A percentile compares a stretch with the other conserved stretches of the same genome.
These are phyloP conservation scores for Odobenus rosmarus DNA, from an alignment of 2,113 vertebrate genomes.

Conservation along the genomic window DNA sequence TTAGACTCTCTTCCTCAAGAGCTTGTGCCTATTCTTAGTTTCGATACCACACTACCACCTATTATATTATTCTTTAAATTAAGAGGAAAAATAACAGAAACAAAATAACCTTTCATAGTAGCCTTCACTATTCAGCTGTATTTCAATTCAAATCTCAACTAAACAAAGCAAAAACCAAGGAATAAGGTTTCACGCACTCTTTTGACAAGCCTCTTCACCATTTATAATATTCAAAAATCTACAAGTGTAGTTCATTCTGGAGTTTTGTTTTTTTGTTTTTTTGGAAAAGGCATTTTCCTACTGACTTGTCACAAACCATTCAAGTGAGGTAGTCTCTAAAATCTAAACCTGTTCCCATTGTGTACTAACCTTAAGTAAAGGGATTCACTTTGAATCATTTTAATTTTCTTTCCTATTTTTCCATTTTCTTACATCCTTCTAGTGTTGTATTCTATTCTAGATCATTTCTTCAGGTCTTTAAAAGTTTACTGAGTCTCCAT, in stretches of 20 bases:
- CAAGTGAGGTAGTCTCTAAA: neutral
- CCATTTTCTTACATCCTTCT: neutral
- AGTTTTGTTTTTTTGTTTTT: neutral
- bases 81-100: conserved; percentile 8
- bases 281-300: neutral
- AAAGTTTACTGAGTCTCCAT: neutral
- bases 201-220: neutral
- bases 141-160: neutral
- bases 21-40: neutral
- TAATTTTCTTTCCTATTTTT: neutral
- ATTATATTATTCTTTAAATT: neutral
- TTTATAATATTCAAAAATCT: conserved; percentile 4
- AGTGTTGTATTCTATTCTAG: neutral
- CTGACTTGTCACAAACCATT: neutral
- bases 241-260: neutral
- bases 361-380: conserved; percentile 6
- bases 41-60: neutral
- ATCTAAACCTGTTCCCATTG: neutral
- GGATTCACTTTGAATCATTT: neutral
- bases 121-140: neutral
- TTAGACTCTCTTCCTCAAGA: neutral
- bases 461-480: neutral
- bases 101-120: conserved; percentile 17
- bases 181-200: neutral
- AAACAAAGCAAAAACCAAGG: conserved; percentile 9